Percentiles rank a stretch among this genome's conserved stretches.
Evolutionary conservation across 2,113 vertebrate species (phyloP).

Genomic region (Myiozetetes cayanensis): DNA sequence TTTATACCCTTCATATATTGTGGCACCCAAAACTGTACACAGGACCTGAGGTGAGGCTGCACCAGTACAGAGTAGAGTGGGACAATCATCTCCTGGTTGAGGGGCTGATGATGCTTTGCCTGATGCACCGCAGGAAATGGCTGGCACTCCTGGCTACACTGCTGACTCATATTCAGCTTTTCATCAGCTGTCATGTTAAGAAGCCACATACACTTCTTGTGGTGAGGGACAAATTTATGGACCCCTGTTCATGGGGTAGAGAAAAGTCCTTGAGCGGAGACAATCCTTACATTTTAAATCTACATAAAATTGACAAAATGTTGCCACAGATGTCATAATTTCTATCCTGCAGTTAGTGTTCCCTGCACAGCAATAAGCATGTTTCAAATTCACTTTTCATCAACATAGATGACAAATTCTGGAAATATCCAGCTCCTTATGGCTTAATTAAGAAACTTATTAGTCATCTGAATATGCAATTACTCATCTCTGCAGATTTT

Average conservation of each 20-base stretch:
- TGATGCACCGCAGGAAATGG: fast-evolving
- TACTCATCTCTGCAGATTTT: constrained; percentile 29
- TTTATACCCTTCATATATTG: background rate
- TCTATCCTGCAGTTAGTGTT: background rate
- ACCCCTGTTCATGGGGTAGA: background rate
- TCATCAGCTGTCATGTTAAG: background rate
- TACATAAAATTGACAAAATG: background rate
- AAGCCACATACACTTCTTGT: background rate
- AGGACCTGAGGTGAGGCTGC: fast-evolving
- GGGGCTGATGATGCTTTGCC: fast-evolving
- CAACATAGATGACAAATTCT: background rate
- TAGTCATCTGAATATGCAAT: constrained; percentile 21
- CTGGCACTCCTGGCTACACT: background rate
- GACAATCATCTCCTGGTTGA: background rate
- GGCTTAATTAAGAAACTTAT: constrained; percentile 23
- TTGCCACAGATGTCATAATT: background rate
- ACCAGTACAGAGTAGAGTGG: fast-evolving
- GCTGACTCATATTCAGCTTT: fast-evolving
- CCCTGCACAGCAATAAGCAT: background rate
- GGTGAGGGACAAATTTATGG: background rate
- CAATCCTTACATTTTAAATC: background rate
- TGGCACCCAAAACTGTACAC: background rate
- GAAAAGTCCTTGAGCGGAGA: background rate
- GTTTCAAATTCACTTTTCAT: background rate
- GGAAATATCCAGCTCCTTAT: background rate